These are phyloP conservation scores for Chouioia cunea DNA, from an alignment of 2,888 invertebrate species.

Conservation along the genomic window DNA sequence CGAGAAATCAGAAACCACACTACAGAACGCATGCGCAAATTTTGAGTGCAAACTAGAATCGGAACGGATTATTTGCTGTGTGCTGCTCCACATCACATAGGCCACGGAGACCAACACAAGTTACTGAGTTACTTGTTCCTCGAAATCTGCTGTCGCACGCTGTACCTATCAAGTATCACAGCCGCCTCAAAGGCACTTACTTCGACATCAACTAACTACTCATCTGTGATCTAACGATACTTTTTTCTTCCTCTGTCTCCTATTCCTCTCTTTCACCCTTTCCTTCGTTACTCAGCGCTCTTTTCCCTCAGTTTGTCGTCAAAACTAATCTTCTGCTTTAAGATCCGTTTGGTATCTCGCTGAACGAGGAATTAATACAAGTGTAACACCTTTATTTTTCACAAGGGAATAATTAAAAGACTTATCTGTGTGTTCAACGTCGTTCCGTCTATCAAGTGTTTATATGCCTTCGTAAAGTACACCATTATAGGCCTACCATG, in stretches of 20 bases:
- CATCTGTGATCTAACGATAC: slow-evolving; percentile 8
- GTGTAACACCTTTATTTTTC: background rate
- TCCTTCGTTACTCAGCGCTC: background rate
- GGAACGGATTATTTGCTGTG: background rate
- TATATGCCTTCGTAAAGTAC: slow-evolving; percentile 37
- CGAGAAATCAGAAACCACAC: too few relatives aligned
- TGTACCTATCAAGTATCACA: background rate
- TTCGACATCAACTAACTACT: slow-evolving; percentile 16
- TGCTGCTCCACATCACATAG: slow-evolving; percentile 1
- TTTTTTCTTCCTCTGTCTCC: background rate
- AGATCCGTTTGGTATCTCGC: too few relatives aligned
- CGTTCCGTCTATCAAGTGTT: slow-evolving; percentile 37
- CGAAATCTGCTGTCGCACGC: slow-evolving; percentile 11
- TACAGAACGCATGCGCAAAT: background rate
- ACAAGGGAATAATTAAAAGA: background rate
- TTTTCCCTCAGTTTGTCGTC: background rate
- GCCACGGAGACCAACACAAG: slow-evolving; percentile 17
- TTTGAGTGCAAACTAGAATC: slow-evolving; percentile 6
- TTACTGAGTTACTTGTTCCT: background rate
- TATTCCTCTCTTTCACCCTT: background rate
- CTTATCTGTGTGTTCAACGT: slow-evolving; percentile 3
- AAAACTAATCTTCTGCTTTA: background rate
- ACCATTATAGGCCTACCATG: slow-evolving; percentile 73
- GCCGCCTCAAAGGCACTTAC: background rate
- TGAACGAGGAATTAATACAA: too few relatives aligned